A percentile compares a stretch with the other conserved stretches of the same genome.
phyloP scores from a whole-genome alignment of 2,797 vertebrate species.

The Hapalemur alaotrensis region DNA sequence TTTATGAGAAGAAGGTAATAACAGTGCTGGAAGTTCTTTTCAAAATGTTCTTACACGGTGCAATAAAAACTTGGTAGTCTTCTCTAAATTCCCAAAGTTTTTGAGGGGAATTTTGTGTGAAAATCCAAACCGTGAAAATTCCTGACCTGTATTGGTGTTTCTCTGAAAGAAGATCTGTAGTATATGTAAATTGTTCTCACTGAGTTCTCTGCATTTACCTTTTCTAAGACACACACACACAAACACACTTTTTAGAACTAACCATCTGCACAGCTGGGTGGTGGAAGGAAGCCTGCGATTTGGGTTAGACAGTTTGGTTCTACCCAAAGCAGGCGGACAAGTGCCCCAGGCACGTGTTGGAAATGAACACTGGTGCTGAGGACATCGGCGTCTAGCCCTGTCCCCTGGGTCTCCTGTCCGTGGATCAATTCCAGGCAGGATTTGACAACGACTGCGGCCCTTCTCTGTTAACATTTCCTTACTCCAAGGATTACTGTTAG shows the following conservation, averaged over 20 bases:
- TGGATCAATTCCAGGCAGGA: neutral
- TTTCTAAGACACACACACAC: neutral
- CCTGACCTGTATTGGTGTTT: neutral
- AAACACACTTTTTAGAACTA: neutral
- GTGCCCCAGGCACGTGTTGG: rapidly evolving
- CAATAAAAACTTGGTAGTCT: neutral
- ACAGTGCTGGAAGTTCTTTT: neutral
- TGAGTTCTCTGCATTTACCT: neutral
- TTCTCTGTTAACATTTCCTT: neutral
- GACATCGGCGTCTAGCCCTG: rapidly evolving
- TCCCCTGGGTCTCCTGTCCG: neutral
- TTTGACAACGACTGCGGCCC: neutral
- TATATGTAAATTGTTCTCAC: neutral
- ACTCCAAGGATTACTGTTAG: constrained; percentile 28
- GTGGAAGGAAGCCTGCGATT: neutral
- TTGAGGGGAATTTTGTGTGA: neutral
- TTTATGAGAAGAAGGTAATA: neutral
- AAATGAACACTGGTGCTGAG: neutral
- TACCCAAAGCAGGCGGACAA: neutral
- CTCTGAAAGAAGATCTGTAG: neutral
- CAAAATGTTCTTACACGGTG: neutral
- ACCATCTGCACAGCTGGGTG: neutral
- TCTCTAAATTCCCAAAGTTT: neutral
- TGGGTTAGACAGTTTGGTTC: neutral
- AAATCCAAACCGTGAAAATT: neutral